phyloP scores from a whole-genome alignment of 2,113 vertebrate species.

The Vidua macroura region DNA sequence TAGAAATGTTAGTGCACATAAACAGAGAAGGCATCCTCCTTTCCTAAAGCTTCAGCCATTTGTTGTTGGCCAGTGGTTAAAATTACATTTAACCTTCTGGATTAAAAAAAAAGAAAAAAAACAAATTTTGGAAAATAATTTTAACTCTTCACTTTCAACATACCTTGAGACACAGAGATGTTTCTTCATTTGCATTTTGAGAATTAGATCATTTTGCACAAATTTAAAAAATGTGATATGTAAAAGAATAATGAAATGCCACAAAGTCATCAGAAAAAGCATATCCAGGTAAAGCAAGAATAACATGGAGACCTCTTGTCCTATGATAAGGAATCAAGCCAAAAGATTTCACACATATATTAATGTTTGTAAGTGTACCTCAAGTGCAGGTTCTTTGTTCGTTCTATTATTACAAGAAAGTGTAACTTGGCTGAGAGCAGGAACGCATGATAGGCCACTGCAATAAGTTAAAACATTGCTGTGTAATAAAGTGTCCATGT shows the following conservation, averaged over 20 bases:
- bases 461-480: background rate
- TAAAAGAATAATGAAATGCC: background rate
- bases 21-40: background rate
- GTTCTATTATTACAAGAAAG: background rate
- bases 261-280: background rate
- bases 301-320: background rate
- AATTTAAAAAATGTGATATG: background rate
- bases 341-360: background rate
- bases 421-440: background rate
- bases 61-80: background rate
- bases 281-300: background rate
- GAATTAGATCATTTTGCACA: background rate
- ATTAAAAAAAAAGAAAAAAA: background rate
- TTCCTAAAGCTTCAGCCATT: background rate
- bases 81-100: background rate
- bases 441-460: background rate
- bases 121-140: background rate
- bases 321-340: background rate
- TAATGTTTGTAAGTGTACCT: background rate
- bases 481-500: background rate
- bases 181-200: background rate
- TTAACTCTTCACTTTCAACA: background rate
- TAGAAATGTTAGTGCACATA: background rate
- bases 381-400: background rate
- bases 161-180: background rate